These are phyloP conservation scores for Dryas iulia DNA, from an alignment of 1,140 invertebrate genomes.

Conservation along the genomic window DNA sequence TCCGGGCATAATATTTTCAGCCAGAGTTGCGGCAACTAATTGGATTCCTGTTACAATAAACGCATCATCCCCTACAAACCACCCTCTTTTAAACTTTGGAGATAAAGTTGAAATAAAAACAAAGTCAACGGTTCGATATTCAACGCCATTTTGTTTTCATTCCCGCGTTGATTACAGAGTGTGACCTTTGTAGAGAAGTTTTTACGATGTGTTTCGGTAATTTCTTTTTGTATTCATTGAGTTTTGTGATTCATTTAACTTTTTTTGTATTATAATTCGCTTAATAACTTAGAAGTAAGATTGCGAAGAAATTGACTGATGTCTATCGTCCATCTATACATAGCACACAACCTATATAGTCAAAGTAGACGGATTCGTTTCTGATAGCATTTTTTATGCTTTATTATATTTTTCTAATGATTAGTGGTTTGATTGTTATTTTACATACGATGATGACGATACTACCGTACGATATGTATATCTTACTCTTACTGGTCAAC, in stretches of 20 bases:
- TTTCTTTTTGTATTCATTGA: not conserved
- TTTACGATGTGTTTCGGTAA: not conserved
- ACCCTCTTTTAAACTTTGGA: constrained; percentile 41
- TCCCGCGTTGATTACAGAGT: constrained; percentile 3
- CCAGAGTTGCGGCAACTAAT: constrained; percentile 48
- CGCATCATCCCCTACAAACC: constrained; percentile 48
- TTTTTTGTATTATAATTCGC: too few species aligned
- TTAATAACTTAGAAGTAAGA: too few species aligned
- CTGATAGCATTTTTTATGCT: too few species aligned
- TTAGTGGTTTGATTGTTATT: too few species aligned
- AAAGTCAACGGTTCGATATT: constrained; percentile 13
- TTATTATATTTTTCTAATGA: too few species aligned
- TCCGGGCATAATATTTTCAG: constrained; percentile 55
- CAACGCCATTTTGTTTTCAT: constrained; percentile 12
- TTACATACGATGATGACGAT: too few species aligned
- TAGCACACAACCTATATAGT: too few species aligned
- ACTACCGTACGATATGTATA: too few species aligned
- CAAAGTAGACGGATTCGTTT: too few species aligned
- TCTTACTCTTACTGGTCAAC: too few species aligned
- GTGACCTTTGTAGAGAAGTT: not conserved
- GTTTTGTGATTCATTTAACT: not conserved
- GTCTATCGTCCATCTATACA: too few species aligned
- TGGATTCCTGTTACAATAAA: constrained; percentile 65
- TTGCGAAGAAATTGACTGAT: too few species aligned
- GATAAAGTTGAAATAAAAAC: constrained; percentile 42